Conservation (phyloP, 2,888 invertebrate genomes). For the Drosophila falleni region DNA sequence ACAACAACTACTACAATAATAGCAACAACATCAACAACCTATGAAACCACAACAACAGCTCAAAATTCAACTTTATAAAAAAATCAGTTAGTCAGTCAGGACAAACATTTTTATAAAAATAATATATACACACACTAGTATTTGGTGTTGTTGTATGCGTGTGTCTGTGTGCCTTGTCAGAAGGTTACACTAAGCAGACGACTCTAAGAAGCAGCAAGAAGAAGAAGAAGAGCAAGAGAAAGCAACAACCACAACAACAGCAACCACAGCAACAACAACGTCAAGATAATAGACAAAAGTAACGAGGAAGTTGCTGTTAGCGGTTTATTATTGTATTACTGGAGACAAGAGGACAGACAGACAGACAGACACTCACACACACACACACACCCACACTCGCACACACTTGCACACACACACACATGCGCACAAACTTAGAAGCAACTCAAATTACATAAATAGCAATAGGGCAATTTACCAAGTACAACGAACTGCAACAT, state of each 20-base stretch:
- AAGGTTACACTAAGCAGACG: constrained; percentile 63
- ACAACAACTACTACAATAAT: constrained; percentile 36
- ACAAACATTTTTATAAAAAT: constrained; percentile 25
- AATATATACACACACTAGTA: constrained; percentile 26
- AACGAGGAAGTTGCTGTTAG: constrained; percentile 69
- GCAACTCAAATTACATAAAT: constrained; percentile 78
- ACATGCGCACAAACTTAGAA: constrained; percentile 49
- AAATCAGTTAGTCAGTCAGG: no score
- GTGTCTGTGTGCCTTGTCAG: constrained; percentile 34
- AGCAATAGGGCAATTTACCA: constrained; percentile 47
- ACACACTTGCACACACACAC: constrained; percentile 17
- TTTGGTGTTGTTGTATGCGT: constrained; percentile 34
- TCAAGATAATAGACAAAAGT: constrained; percentile 21
- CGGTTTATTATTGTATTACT: constrained; percentile 76
- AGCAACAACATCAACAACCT: constrained; percentile 37
- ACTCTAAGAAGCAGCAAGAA: constrained; percentile 71
- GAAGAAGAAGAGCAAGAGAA: constrained; percentile 11
- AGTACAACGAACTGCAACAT: constrained; percentile 73
- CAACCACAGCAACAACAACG: constrained; percentile 1
- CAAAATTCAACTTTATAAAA: constrained; percentile 8
- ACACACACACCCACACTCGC: constrained; percentile 16
- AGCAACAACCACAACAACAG: constrained; percentile 13
- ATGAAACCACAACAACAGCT: constrained; percentile 11
- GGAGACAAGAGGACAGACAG: constrained; percentile 13
- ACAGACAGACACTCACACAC: constrained; percentile 17